Percentiles rank a stretch among this genome's conserved stretches.
phyloP scores from a whole-genome alignment of 2,797 vertebrate genomes.

The Hyperoplus lanceolatus region DNA sequence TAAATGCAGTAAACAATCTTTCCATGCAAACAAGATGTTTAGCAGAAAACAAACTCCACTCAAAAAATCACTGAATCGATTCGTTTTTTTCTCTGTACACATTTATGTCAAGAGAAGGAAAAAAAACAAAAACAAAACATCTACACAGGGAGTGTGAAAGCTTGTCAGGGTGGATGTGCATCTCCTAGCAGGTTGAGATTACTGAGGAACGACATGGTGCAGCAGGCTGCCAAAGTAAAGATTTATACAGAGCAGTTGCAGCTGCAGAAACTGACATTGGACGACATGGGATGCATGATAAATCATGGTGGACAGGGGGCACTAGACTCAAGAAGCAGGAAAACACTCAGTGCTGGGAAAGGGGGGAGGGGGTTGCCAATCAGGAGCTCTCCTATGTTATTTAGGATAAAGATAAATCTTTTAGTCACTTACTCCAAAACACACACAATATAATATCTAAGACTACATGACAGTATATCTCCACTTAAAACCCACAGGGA shows the following conservation, averaged over 20 bases:
- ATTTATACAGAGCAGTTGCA: conserved; percentile 86
- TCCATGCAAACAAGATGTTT: conserved; percentile 76
- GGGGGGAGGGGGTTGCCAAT: conserved; percentile 42
- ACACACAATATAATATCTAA: background rate
- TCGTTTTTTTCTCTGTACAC: conserved; percentile 46
- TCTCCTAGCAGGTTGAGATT: conserved; percentile 76
- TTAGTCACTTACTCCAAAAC: background rate
- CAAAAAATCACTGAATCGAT: conserved; percentile 68
- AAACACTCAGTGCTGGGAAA: conserved; percentile 60
- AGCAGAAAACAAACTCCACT: conserved; percentile 55
- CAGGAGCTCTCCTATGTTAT: conserved; percentile 34
- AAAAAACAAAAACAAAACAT: conserved; percentile 69
- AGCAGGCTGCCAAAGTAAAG: conserved; percentile 82
- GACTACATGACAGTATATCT: background rate
- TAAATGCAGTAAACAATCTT: conserved; percentile 70
- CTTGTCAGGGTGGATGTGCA: conserved; percentile 76
- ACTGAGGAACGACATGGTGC: conserved; percentile 74
- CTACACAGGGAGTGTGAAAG: conserved; percentile 67
- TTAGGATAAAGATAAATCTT: conserved; percentile 13
- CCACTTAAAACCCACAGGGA: background rate
- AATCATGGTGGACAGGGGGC: conserved; percentile 84
- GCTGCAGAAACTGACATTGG: conserved; percentile 86
- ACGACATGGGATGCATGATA: conserved; percentile 82
- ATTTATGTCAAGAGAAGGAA: conserved; percentile 51
- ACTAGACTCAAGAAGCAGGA: conserved; percentile 77